Evolutionary conservation across 2,113 vertebrate species (phyloP), one percentile per base, ranked within the genome.

Genomic region (Pteronura brasiliensis): DNA sequence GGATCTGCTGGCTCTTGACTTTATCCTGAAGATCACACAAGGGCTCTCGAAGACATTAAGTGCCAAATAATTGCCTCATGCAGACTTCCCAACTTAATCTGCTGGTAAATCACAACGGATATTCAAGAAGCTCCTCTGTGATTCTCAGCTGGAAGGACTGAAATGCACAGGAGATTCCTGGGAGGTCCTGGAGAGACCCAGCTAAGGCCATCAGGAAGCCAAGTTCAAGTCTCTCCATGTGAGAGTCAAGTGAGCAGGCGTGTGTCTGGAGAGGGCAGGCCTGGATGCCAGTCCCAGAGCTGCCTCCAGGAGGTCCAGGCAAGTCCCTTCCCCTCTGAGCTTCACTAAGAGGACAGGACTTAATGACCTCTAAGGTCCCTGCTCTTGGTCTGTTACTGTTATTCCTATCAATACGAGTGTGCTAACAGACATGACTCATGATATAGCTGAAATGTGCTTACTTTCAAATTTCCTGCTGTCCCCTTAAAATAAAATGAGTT

Each of bases 401-500:
- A 59, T 34, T 90, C 29, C 44, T 87, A 42, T 36, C 74, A 52
- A 61, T 69, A 87, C 1, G 2, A 44, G 20, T 59, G 25, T 49
- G 42, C 49, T 80, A 29, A 93, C 42, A 86, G 65, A 13, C 10
- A 90, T 27, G 17, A 85, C 21, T 71, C 34, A 47, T 12, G 20
- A 44, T 49, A 52, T n/a, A 71, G 67, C 81, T 91, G n/a, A 97
- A 96, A 91, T 36, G 87, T 7, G 31, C 21, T 93, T 88, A 69
- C 31, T 90, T 72, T n/a, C 90, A 79, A 82, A 87, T 69, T 94
- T 95, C 61, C 25, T 76, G 20, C 23, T 59, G 49, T 86, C 47
- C 31, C 7, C 44, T 90, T 90, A 89, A 87, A 93, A 91, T 90
- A 92, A 95, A 88, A 72, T 83, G 18, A 95, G 55, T 71, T 86